Conservation (phyloP, 2,888 invertebrate genomes). For the Priocnemis perturbator region DNA sequence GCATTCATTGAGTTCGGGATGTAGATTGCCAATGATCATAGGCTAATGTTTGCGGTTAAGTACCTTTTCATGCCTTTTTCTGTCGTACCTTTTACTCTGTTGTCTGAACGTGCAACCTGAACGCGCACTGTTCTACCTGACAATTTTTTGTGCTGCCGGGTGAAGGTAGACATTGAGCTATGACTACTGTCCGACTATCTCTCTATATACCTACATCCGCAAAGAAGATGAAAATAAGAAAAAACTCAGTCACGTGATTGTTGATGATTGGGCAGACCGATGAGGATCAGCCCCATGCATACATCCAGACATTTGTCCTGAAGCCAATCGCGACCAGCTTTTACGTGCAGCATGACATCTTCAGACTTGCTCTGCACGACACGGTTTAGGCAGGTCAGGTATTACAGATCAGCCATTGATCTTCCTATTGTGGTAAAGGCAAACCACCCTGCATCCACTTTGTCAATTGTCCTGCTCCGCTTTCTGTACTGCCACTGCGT, state of each 20-base stretch:
- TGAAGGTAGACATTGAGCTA: slow-evolving; percentile 59
- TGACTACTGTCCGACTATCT: slow-evolving; percentile 63
- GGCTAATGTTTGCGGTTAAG: no score
- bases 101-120: no score
- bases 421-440: slow-evolving; percentile 66
- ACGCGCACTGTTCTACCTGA: slow-evolving; percentile 52
- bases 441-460: slow-evolving; percentile 54
- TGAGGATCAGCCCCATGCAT: slow-evolving; percentile 95
- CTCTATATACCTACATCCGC: slow-evolving; percentile 60
- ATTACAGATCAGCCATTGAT: slow-evolving; percentile 61
- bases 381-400: slow-evolving; percentile 76
- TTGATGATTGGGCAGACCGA: slow-evolving; percentile 86
- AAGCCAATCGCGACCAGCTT: slow-evolving; percentile 92
- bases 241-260: slow-evolving; percentile 67
- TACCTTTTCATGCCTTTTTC: no score
- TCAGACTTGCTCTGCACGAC: slow-evolving; percentile 94
- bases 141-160: slow-evolving; percentile 60
- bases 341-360: slow-evolving; percentile 96
- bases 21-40: no score
- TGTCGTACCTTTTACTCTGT: no score
- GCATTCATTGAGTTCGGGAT: no score
- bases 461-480: slow-evolving; percentile 36
- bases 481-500: slow-evolving; percentile 40
- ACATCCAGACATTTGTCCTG: slow-evolving; percentile 94
- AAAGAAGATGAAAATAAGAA: slow-evolving; percentile 61